phyloP scores from a whole-genome alignment of 2,113 vertebrate species.

The Alligator sinensis region DNA sequence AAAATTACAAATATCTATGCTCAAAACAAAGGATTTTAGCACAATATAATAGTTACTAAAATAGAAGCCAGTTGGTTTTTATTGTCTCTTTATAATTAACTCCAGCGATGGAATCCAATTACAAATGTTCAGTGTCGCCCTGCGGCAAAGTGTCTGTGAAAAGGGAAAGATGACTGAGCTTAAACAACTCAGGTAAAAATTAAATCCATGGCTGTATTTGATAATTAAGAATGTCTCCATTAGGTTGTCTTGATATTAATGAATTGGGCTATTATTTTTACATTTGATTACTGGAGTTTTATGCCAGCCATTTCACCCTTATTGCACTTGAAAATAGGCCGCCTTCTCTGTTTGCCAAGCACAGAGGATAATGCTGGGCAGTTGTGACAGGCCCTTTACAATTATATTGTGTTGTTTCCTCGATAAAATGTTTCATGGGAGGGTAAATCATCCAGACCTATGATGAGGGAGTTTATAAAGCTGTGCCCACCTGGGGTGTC shows the following conservation, averaged over 20 bases:
- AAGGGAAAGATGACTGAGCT: conserved; percentile 58
- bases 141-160: conserved; percentile 58
- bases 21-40: conserved; percentile 32
- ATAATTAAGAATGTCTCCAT: conserved; percentile 77
- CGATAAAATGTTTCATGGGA: not conserved
- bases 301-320: conserved; percentile 61
- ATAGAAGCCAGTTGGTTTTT: conserved; percentile 61
- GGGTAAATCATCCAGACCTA: not conserved
- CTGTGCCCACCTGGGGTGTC: not conserved
- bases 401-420: not conserved
- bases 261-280: conserved; percentile 79
- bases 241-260: conserved; percentile 75
- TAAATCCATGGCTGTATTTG: conserved; percentile 63
- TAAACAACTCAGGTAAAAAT: conserved; percentile 78
- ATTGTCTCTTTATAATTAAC: conserved; percentile 78
- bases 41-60: conserved; percentile 61
- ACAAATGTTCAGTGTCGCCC: conserved; percentile 71
- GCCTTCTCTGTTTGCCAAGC: not conserved
- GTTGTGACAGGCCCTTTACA: not conserved
- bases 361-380: not conserved
- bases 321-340: conserved; percentile 57
- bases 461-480: not conserved
- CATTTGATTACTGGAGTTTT: conserved; percentile 70
- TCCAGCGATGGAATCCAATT: conserved; percentile 75
- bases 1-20: conserved; percentile 52